phyloP scores from a whole-genome alignment of 2,797 vertebrate genomes.

The Tokudaia muenninki region DNA sequence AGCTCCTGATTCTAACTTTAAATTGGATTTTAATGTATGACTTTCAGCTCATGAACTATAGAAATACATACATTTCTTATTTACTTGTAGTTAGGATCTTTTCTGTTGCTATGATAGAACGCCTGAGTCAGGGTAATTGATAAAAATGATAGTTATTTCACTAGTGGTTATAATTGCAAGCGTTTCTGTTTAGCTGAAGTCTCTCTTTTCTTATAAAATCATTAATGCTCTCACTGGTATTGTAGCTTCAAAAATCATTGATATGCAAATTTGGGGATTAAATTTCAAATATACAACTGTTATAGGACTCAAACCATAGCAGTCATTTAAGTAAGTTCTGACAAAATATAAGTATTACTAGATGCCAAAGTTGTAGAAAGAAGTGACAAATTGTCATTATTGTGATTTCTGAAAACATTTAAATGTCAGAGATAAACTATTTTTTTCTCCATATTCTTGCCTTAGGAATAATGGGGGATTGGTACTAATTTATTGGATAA shows the following conservation, averaged over 20 bases:
- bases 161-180: not conserved
- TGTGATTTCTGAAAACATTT: slow-evolving; percentile 42
- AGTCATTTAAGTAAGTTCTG: not conserved
- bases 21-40: not conserved
- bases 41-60: slow-evolving; percentile 27
- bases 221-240: not conserved
- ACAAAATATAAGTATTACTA: slow-evolving; percentile 24
- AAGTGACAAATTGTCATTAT: not conserved
- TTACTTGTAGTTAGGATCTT: not conserved
- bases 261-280: not conserved
- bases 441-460: not conserved
- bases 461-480: not conserved
- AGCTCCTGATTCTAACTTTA: slow-evolving; percentile 13
- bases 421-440: slow-evolving; percentile 21
- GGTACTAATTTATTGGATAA: not conserved
- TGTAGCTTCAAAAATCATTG: not conserved
- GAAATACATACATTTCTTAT: slow-evolving; percentile 32
- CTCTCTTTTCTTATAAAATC: not conserved
- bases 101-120: not conserved
- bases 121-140: not conserved
- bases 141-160: not conserved
- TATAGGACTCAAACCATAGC: not conserved
- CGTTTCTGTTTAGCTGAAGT: not conserved
- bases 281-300: not conserved
- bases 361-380: slow-evolving; percentile 27